A percentile compares a stretch with the other conserved stretches of the same genome.
Evolutionary conservation across 2,888 invertebrate genomes (phyloP).

Genomic region (Ornithoptera alexandrae): DNA sequence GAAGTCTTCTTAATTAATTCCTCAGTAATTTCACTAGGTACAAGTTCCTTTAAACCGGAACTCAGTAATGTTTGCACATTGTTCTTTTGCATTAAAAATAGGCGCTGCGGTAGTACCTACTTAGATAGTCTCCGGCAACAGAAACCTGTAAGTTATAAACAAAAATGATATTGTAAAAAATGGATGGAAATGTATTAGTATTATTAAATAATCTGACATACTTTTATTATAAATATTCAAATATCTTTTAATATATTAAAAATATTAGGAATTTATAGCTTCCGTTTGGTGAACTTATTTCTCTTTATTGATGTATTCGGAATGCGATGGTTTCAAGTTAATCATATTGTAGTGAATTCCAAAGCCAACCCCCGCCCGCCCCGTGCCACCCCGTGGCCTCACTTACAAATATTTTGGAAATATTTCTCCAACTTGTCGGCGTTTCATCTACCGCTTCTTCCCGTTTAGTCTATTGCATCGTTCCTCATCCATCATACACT

Average conservation of each 20-base stretch:
- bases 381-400: constrained; percentile 57
- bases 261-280: background rate
- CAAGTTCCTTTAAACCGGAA: no score
- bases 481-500: constrained; percentile 33
- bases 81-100: no score
- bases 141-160: no score
- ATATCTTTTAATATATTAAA: background rate
- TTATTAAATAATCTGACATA: no score
- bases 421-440: constrained; percentile 78
- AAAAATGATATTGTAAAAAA: no score
- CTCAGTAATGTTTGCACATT: no score
- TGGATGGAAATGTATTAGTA: no score
- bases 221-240: no score
- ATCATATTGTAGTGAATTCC: constrained; percentile 45
- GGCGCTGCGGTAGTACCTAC: no score
- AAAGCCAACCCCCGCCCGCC: constrained; percentile 41
- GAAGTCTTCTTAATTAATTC: no score
- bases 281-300: background rate
- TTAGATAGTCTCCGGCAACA: no score
- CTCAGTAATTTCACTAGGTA: no score
- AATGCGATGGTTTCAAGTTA: constrained; percentile 42
- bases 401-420: constrained; percentile 79
- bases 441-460: constrained; percentile 78
- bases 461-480: constrained; percentile 70
- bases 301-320: constrained; percentile 25